Percentiles rank a stretch among this genome's conserved stretches.
Evolutionary conservation across 2,797 vertebrate species (phyloP).

Genomic region (Premnoplex brunnescens): DNA sequence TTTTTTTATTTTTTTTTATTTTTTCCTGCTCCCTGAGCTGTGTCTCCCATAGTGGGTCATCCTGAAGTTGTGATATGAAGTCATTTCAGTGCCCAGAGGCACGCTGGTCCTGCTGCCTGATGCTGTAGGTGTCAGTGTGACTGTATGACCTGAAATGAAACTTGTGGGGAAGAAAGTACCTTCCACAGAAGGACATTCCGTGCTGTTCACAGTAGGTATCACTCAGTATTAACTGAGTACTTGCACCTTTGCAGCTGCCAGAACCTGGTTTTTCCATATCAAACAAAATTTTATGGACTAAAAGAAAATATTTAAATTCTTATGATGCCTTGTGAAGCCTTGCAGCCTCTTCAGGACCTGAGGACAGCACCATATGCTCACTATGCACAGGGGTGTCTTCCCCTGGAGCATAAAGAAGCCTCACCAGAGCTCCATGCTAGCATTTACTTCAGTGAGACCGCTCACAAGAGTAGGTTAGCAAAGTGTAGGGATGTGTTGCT

Average conservation of each 20-base stretch:
- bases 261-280: background rate
- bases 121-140: background rate
- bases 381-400: background rate
- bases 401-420: background rate
- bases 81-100: background rate
- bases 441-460: background rate
- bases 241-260: background rate
- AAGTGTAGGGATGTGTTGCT: background rate
- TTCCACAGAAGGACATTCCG: background rate
- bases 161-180: background rate
- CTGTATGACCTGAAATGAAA: background rate
- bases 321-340: background rate
- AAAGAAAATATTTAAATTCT: background rate
- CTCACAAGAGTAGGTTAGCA: background rate
- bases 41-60: background rate
- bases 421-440: background rate
- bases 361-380: background rate
- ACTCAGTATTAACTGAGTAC: background rate
- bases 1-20: background rate
- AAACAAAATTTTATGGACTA: background rate
- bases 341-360: background rate
- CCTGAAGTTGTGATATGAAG: background rate
- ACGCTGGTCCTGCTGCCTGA: rapidly evolving
- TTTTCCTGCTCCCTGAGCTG: background rate
- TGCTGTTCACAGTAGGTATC: background rate